Percentiles rank a stretch among this genome's conserved stretches.
phyloP scores from a whole-genome alignment of 2,113 vertebrate genomes.

The cattle (Bos taurus) region ARS-UCD2.0 NC_037342.1:38788001-38788500 shows the following conservation, averaged over 20 bases:
- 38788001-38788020: not conserved
- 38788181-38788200: not conserved
- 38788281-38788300: not conserved
- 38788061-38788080: slow-evolving; percentile 16
- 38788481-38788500: not conserved
- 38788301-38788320: not conserved
- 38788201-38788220: not conserved
- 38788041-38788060: not conserved
- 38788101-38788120: not conserved
- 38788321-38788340: not conserved
- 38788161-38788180: slow-evolving; percentile 30
- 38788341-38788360: not conserved
- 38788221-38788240: slow-evolving; percentile 3
- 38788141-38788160: slow-evolving; percentile 4
- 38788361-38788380: not conserved
- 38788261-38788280: not conserved
- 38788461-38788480: not conserved
- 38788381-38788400: not conserved
- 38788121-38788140: slow-evolving; percentile 25
- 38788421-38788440: not conserved
- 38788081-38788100: not conserved
- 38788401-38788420: not conserved
- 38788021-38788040: not conserved
- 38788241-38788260: not conserved
- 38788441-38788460: not conserved